Evolutionary conservation across 2,888 invertebrate genomes (phyloP).

Genomic region (Macroteleia sp.): DNA sequence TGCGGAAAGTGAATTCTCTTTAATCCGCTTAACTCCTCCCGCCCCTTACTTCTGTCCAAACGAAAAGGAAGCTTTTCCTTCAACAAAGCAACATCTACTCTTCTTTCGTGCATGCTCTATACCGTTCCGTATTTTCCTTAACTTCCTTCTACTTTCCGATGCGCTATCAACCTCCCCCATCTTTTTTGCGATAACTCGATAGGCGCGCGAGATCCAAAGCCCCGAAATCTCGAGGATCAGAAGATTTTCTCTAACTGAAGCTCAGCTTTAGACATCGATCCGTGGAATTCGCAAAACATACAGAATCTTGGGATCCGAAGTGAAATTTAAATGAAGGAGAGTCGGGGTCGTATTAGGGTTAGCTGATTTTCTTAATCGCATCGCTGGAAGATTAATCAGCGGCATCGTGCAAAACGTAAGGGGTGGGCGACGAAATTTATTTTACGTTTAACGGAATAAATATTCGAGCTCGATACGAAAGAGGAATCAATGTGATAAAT

Average conservation of each 20-base stretch:
- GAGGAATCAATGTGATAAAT: constrained; percentile 25
- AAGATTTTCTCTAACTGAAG: constrained; percentile 56
- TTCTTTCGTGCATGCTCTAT: constrained; percentile 32
- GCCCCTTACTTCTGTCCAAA: constrained; percentile 46
- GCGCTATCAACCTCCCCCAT: constrained; percentile 6
- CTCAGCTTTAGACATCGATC: constrained; percentile 56
- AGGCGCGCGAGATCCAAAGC: constrained; percentile 55
- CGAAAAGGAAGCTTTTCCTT: constrained; percentile 38
- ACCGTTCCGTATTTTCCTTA: constrained; percentile 5
- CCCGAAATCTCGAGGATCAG: constrained; percentile 58
- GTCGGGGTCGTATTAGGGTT: constrained; percentile 36
- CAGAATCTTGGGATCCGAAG: constrained; percentile 14
- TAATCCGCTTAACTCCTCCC: constrained; percentile 46
- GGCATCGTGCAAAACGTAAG: not conserved
- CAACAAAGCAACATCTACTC: constrained; percentile 36
- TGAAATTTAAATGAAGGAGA: constrained; percentile 40
- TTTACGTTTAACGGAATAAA: constrained; percentile 22
- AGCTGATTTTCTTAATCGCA: constrained; percentile 42
- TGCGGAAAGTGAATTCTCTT: constrained; percentile 60
- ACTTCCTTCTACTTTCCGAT: not conserved
- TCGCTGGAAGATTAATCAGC: constrained; percentile 32
- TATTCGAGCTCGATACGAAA: constrained; percentile 2
- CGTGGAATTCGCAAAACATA: constrained; percentile 49
- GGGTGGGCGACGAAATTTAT: constrained; percentile 1
- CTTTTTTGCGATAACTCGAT: constrained; percentile 44